phyloP scores from a whole-genome alignment of 2,797 vertebrate species.

The Sebastes baramenuke region DNA sequence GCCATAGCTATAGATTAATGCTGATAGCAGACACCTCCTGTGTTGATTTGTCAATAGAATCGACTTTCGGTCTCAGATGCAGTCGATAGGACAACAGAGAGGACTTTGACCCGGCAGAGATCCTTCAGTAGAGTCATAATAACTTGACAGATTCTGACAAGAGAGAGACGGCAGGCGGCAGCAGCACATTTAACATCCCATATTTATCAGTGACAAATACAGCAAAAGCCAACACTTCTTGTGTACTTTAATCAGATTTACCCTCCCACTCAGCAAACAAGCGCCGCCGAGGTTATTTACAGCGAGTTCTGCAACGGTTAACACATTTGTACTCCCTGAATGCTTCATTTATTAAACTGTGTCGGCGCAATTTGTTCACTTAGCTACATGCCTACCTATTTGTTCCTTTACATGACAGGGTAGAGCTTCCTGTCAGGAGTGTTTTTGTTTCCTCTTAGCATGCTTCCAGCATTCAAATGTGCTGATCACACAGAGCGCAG shows the following conservation, averaged over 20 bases:
- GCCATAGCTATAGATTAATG: slow-evolving; percentile 35
- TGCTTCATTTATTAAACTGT: slow-evolving; percentile 75
- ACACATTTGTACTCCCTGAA: slow-evolving; percentile 78
- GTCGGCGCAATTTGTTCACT: slow-evolving; percentile 75
- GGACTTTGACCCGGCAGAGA: slow-evolving; percentile 15
- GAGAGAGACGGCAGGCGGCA: neutral
- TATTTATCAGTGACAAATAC: slow-evolving; percentile 45
- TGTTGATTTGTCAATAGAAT: slow-evolving; percentile 55
- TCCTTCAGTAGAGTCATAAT: slow-evolving; percentile 44
- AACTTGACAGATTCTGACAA: slow-evolving; percentile 29
- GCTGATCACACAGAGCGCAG: slow-evolving; percentile 71
- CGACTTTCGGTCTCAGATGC: slow-evolving; percentile 51
- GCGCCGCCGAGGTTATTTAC: slow-evolving; percentile 60
- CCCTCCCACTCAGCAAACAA: slow-evolving; percentile 65
- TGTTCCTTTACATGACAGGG: slow-evolving; percentile 78
- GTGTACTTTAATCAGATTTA: slow-evolving; percentile 41
- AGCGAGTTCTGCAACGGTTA: slow-evolving; percentile 61
- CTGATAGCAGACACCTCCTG: slow-evolving; percentile 21
- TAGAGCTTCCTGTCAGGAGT: slow-evolving; percentile 80
- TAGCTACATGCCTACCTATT: slow-evolving; percentile 73
- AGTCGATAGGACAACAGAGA: slow-evolving; percentile 50
- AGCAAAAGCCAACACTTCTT: slow-evolving; percentile 28
- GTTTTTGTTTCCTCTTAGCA: slow-evolving; percentile 75
- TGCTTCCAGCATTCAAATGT: slow-evolving; percentile 75
- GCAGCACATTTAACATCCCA: slow-evolving; percentile 8